Percentiles rank a stretch among this genome's conserved stretches.
phyloP scores from a whole-genome alignment of 2,888 invertebrate genomes.

The Ischnura elegans region DNA sequence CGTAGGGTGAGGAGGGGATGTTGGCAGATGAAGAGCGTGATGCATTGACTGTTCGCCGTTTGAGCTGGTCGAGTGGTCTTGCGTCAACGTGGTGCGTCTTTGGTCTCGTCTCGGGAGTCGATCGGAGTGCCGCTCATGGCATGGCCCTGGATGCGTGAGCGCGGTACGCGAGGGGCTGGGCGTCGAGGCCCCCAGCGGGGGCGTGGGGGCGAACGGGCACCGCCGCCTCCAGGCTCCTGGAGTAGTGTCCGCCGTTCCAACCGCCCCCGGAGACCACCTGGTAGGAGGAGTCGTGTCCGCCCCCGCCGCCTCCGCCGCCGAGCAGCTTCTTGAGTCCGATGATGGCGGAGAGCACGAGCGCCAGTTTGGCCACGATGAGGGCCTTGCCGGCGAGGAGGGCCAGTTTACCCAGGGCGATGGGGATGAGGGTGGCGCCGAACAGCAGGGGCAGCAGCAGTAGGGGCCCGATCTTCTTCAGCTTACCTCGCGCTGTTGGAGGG shows the following conservation, averaged over 20 bases:
- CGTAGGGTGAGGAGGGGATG: not conserved
- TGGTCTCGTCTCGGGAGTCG: not conserved
- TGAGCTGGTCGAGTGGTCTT: not conserved
- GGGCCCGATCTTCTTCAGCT: constrained; percentile 87
- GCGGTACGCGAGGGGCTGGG: constrained; percentile 69
- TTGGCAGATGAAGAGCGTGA: not conserved
- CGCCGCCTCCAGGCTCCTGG: constrained; percentile 72
- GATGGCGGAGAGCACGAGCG: constrained; percentile 89
- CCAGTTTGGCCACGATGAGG: constrained; percentile 90
- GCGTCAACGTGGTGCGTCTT: not conserved
- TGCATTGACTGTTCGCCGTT: constrained; percentile 13
- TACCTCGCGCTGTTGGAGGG: constrained; percentile 80
- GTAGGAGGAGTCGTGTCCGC: constrained; percentile 84
- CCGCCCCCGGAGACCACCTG: constrained; percentile 84
- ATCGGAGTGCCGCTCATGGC: not conserved
- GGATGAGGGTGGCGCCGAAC: constrained; percentile 89
- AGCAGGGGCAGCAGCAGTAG: constrained; percentile 89
- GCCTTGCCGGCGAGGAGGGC: constrained; percentile 92
- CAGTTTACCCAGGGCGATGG: constrained; percentile 89
- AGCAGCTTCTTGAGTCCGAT: constrained; percentile 92
- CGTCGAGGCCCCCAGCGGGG: constrained; percentile 66
- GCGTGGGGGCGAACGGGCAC: constrained; percentile 71
- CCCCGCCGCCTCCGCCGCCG: constrained; percentile 81
- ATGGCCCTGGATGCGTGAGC: constrained; percentile 20
- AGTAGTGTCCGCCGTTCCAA: constrained; percentile 72